phyloP scores from a whole-genome alignment of 2,797 vertebrate genomes.

The Galaxias olidus region DNA sequence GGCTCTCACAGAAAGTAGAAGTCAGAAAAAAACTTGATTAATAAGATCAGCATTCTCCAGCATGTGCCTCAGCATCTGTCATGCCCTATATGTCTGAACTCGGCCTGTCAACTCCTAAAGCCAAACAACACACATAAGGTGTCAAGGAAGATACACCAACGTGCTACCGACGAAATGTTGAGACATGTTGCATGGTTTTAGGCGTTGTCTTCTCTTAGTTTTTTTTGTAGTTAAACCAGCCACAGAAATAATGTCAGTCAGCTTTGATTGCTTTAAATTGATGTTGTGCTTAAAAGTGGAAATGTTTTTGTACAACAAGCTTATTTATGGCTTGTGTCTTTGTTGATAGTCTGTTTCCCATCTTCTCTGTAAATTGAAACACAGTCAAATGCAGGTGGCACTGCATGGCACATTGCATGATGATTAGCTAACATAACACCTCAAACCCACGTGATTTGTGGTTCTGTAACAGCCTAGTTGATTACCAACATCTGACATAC shows the following conservation, averaged over 20 bases:
- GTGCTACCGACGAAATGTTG: background rate
- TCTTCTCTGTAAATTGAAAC: too few species aligned
- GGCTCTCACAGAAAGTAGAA: conserved; percentile 2
- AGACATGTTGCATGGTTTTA: conserved; percentile 20
- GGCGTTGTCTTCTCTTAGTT: background rate
- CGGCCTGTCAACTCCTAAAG: conserved; percentile 39
- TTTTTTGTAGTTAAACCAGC: background rate
- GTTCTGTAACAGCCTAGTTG: too few species aligned
- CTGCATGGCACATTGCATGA: too few species aligned
- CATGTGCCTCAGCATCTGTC: conserved; percentile 39
- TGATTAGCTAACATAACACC: too few species aligned
- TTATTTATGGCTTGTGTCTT: too few species aligned
- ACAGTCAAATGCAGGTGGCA: too few species aligned
- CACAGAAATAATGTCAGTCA: background rate
- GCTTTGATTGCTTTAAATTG: background rate
- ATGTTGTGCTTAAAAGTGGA: too few species aligned
- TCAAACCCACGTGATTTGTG: too few species aligned
- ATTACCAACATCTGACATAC: too few species aligned
- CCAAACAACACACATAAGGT: conserved; percentile 15
- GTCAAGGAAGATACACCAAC: conserved; percentile 19
- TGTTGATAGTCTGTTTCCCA: too few species aligned
- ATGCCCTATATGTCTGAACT: conserved; percentile 36
- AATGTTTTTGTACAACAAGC: too few species aligned
- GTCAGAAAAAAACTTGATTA: conserved; percentile 25
- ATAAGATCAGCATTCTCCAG: conserved; percentile 25